Base-by-base conservation (phyloP, 2,888 invertebrate genomes). In the Argyra leucocephala region DNA sequence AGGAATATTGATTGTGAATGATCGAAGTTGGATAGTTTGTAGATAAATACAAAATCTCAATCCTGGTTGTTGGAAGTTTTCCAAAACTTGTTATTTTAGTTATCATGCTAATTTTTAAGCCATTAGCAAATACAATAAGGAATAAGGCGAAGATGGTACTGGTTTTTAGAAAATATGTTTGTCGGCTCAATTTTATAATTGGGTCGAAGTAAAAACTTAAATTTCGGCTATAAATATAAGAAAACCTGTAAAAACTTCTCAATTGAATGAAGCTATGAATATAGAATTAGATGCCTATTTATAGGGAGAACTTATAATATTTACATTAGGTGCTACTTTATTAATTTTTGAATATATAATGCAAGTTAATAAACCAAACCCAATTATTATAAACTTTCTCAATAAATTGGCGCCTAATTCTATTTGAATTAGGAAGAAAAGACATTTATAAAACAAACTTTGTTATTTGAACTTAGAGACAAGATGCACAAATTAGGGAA, bases 141-240 rank as follows among this genome's bases (percentile, higher is more conserved):
- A 84, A 85, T 72, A 84, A 88, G 76, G 96, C 96, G 26, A 95
- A 95, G 81, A 86, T 84, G 74, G 88, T 85, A 80, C 89, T 88
- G 18, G 85, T 93, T 78, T 95, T 96, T 78, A 84, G 94, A 73
- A 91, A 88, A 68, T 94, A 94, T 80, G 85, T 95, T 70, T 94
- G 94, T 94, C 95, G 72, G 95, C 95, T 58, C 93, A 94, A 78
- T 87, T 91, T 81, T 93, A 90, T 77, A 94, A 95, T 80, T 93
- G 93, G 91, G 88, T 91, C 73, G 96, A 97, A 78, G 88, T 96
- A 0, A 91, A 92, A 76, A 85, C 91, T 58, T 95, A 93, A 82
- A 95, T 95, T 94, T 93, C 93, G 86, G 83, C 94, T 60, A 82
- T 96, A 79, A 95, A 96, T 75, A 82, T 97, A 67, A 96, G 96